Evolutionary conservation across 2,113 vertebrate genomes (phyloP).

Genomic region (Syngnathus floridae): DNA sequence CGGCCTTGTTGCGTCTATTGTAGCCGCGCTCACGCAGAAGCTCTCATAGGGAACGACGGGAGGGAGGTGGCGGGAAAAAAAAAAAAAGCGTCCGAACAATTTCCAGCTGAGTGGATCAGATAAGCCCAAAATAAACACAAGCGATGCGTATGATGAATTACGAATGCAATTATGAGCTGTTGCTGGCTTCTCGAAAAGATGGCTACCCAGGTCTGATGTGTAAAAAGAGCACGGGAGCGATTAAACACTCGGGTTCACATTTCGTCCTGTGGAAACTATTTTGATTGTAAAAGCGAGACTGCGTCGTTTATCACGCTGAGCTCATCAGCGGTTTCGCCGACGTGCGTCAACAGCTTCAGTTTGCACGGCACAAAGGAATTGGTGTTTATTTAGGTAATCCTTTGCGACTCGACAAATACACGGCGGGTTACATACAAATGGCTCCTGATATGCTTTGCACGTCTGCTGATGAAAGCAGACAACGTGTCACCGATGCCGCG

Average conservation of each 20-base stretch:
- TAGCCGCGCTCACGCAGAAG: background rate
- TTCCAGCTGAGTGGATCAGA: constrained; percentile 1
- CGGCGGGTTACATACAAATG: background rate
- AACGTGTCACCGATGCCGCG: background rate
- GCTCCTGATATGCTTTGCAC: background rate
- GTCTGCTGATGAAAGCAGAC: background rate
- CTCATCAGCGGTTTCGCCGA: constrained; percentile 4
- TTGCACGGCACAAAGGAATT: background rate
- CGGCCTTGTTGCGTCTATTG: constrained; percentile 14
- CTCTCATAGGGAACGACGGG: background rate
- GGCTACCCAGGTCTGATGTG: background rate
- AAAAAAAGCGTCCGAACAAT: background rate
- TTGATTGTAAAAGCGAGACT: background rate
- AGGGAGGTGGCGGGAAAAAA: no score
- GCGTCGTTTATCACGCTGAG: background rate
- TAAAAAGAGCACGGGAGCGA: no score
- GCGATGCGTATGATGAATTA: background rate
- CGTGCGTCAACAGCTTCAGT: background rate
- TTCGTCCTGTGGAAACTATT: constrained; percentile 13
- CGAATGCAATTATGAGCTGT: background rate
- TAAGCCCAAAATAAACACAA: background rate
- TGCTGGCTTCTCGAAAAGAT: background rate
- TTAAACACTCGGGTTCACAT: background rate
- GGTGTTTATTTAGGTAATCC: background rate
- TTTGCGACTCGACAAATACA: background rate